Conservation (phyloP, 2,113 vertebrate genomes). For the Saguinus imperator region DNA sequence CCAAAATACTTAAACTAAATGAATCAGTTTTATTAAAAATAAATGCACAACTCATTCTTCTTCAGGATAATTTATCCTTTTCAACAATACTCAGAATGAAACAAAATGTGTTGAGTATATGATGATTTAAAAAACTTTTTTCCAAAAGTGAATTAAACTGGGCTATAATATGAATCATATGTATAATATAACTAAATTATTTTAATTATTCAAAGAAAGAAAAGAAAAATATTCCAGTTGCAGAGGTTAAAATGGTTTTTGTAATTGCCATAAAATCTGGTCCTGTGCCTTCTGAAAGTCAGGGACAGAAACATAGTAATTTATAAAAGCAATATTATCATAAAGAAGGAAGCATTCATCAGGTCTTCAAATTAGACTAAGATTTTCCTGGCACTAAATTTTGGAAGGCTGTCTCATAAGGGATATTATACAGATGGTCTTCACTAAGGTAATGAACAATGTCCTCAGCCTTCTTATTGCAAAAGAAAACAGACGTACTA, state of each 20-base stretch:
- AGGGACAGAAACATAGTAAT: not conserved
- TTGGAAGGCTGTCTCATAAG: not conserved
- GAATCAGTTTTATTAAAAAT: not conserved
- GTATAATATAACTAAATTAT: not conserved
- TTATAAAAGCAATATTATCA: not conserved
- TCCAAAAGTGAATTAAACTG: not conserved
- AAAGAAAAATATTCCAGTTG: not conserved
- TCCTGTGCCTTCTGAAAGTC: not conserved
- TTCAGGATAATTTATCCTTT: not conserved
- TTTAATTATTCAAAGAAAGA: slow-evolving; percentile 26
- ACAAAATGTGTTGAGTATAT: slow-evolving; percentile 2
- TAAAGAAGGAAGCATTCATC: not conserved
- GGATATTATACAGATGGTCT: not conserved
- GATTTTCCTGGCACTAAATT: slow-evolving; percentile 13
- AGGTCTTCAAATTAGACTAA: slow-evolving; percentile 35
- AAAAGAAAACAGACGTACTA: not conserved
- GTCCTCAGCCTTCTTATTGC: not conserved
- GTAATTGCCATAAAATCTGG: not conserved
- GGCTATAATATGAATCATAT: not conserved
- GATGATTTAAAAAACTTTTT: not conserved
- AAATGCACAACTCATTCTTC: slow-evolving; percentile 15
- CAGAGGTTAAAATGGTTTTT: slow-evolving; percentile 11
- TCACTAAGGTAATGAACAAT: not conserved
- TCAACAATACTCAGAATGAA: not conserved
- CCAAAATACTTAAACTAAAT: not conserved